Base-by-base conservation (phyloP, 2,888 invertebrate genomes). In the Mythimna loreyi region DNA sequence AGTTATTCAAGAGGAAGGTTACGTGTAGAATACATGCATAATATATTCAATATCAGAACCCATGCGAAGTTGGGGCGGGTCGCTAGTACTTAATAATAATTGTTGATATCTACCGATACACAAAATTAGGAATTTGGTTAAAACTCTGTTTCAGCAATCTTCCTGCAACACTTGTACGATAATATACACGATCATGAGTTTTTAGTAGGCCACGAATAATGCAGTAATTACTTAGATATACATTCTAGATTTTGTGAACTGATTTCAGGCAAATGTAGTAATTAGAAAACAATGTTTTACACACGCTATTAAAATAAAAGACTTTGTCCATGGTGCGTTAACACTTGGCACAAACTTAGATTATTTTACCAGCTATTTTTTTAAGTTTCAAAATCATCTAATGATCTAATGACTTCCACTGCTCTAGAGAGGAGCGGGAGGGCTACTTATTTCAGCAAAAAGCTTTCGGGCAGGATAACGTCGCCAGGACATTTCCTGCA, bases 161-260 rank as follows among this genome's bases (percentile, higher is more conserved):
- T 8, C 9, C 65, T 53, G 45, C 60, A 9, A 63, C 75, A 49
- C 36, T 9, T 47, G 60, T 55, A 61, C 63, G 28, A 21, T 60
- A 50, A 21, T 55, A 63, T 60, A 75, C 65, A 63, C 66, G 75
- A 57, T 66, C 62, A 75, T 55, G 52, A 63, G 49, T 60, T 58
- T 77, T 78, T 74, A 74, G 33, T 66, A 53, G 65, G 66, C 45
- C 63, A 63, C 62, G 43, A 77, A 75, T 75, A 71, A 64, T 79
- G 49, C 49, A 30, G 49, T 79, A 70, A 71, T 79, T 78, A 75
- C 63, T 36, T 19, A 50, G 43, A 59, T 59, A 74, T 78, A 57
- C 55, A 59, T 74, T 62, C 45, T 64, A 57, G 45, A 69, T 74
- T 74, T 58, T 59, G 64, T 62, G n/a, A 78, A 65, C 57, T 50